Evolutionary conservation across 2,797 vertebrate genomes (phyloP), one percentile per base, ranked within the genome.

Genomic region (Sebastes glaucus): DNA sequence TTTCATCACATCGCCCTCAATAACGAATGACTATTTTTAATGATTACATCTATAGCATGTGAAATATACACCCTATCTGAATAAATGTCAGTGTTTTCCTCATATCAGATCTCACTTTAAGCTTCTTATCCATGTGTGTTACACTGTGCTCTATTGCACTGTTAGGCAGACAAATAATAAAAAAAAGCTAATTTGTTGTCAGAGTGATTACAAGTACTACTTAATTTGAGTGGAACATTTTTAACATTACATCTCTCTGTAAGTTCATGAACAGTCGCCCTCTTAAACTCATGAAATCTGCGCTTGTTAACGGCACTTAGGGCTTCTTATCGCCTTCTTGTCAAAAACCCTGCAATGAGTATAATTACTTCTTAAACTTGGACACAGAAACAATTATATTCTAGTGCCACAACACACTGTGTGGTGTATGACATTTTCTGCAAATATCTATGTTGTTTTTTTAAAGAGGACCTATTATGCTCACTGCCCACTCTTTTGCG

Each of bases 61-160:
- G 65, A 89, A 88, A 83, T 82, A 83, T 72, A 85, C 80, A 91
- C 62, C 42, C 10, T 76, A 59, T 81, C 61, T 83, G 23, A 73
- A 72, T 42, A 70, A 35, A 70, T 63, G 14, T 22, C 57, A 78
- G 93, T 94, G 94, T 96, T 80, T 83, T 49, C 14, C 28, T 84
- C 55, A 49, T 56, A 74, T 59, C 62, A 55, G 71, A 74, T 72
- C 27, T 69, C 53, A 18, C 28, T 72, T 5, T 78, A 69, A 66
- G 38, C 32, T 35, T 79, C 22, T 73, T 60, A 38, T 69, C 33
- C 27, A 4, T 70, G 62, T 72, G 16, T 75, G 42, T 80, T 83
- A 30, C 53, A 57, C 42, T 78, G 66, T 84, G 81, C 80, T 82
- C 20, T 69, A 23, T 22, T 80, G 67, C 59, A 83, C 78, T 63